Evolutionary conservation across 2,113 vertebrate species (phyloP).

Genomic region (Xyliphius kryptos): DNA sequence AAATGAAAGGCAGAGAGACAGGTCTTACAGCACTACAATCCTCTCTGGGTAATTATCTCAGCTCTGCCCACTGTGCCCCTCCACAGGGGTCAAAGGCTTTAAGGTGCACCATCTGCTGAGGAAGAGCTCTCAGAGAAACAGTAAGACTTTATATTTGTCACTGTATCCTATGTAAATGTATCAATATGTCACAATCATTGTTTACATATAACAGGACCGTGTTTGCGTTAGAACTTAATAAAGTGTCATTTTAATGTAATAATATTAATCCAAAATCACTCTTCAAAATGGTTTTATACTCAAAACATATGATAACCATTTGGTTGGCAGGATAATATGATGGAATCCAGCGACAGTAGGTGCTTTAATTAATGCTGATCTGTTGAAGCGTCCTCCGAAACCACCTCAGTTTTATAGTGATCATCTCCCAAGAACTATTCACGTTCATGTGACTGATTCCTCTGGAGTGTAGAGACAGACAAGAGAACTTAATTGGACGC

Average conservation of each 20-base stretch:
- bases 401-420: no score
- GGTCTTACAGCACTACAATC: not conserved
- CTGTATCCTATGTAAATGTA: not conserved
- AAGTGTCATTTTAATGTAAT: no score
- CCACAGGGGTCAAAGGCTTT: constrained; percentile 33
- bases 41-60: constrained; percentile 36
- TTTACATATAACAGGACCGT: no score
- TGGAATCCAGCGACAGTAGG: no score
- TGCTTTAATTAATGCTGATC: no score
- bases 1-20: not conserved
- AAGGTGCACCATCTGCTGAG: constrained; percentile 34
- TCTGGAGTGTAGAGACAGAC: constrained; percentile 8
- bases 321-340: no score
- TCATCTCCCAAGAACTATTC: not conserved
- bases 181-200: no score
- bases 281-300: no score
- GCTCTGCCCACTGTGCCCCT: constrained; percentile 21
- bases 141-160: constrained; percentile 1
- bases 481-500: constrained; percentile 38
- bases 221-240: no score
- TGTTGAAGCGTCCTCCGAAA: no score
- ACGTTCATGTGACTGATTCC: constrained; percentile 2
- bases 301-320: no score
- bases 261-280: no score
- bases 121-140: constrained; percentile 22